These are phyloP conservation scores for Brachyalestes nurse DNA, from an alignment of 2,797 vertebrate genomes.

Conservation along the genomic window DNA sequence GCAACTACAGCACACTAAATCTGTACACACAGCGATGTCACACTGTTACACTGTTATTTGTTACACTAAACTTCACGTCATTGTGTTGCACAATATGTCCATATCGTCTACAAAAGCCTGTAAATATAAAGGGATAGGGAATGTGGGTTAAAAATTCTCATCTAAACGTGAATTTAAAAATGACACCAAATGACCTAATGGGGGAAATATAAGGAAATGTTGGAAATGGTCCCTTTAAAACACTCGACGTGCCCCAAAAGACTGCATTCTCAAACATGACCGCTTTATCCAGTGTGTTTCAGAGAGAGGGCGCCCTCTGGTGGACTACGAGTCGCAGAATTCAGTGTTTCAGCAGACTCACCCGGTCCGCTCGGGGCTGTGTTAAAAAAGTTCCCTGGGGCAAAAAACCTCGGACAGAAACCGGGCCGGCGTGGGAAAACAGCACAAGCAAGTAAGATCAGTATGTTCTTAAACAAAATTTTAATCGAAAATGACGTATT, in stretches of 20 bases:
- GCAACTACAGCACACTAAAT: too few species aligned
- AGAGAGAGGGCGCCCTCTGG: conserved; percentile 47
- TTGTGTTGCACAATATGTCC: too few species aligned
- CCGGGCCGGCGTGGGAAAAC: not conserved
- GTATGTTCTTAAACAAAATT: not conserved
- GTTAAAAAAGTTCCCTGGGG: conserved; percentile 23
- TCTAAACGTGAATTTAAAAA: too few species aligned
- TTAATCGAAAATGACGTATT: not conserved
- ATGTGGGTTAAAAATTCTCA: too few species aligned
- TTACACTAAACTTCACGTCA: too few species aligned
- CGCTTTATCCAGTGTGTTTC: conserved; percentile 17
- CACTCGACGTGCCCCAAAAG: not conserved
- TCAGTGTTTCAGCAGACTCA: not conserved
- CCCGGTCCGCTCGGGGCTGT: not conserved
- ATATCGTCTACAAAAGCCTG: too few species aligned
- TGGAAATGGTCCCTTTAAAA: not conserved
- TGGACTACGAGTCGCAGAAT: conserved; percentile 21
- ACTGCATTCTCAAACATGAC: not conserved
- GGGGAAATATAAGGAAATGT: not conserved
- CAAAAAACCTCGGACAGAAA: not conserved
- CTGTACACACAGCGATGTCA: too few species aligned
- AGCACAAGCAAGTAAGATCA: conserved; percentile 20
- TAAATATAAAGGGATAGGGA: too few species aligned
- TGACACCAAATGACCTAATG: not conserved
- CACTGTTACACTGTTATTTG: too few species aligned